Conservation (phyloP, 2,888 invertebrate genomes). For the Sphinx pinastri region DNA sequence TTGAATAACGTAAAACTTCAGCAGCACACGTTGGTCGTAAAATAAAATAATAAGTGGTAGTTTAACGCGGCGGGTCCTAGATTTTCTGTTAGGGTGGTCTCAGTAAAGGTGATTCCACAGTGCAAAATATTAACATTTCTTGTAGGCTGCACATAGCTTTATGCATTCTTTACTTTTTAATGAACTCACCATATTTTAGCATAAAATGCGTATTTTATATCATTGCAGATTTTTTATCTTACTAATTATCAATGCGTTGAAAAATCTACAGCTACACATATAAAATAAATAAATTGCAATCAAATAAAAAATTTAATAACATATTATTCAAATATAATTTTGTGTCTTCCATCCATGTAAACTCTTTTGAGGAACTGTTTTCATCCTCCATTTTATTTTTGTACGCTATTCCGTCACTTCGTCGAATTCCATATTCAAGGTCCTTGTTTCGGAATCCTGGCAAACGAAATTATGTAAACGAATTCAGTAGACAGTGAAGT, state of each 20-base stretch:
- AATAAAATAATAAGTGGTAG: slow-evolving; percentile 57
- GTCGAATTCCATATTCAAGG: background rate
- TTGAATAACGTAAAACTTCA: slow-evolving; percentile 42
- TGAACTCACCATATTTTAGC: too few species aligned
- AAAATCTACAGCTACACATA: too few species aligned
- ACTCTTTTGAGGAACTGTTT: too few species aligned
- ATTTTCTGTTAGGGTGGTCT: slow-evolving; percentile 47
- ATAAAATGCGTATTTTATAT: too few species aligned
- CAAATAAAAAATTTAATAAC: too few species aligned
- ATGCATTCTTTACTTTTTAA: too few species aligned
- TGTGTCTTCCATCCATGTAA: too few species aligned
- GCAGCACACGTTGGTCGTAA: slow-evolving; percentile 46
- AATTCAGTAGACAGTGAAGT: slow-evolving; percentile 24
- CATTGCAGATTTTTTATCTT: too few species aligned
- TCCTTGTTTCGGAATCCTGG: slow-evolving; percentile 18
- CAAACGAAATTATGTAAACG: slow-evolving; percentile 26
- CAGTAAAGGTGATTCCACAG: slow-evolving; percentile 14
- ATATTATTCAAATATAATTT: too few species aligned
- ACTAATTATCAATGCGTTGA: too few species aligned
- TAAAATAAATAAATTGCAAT: too few species aligned
- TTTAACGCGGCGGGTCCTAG: slow-evolving; percentile 37
- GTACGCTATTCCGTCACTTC: slow-evolving; percentile 12
- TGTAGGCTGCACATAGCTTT: background rate
- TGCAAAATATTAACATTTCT: slow-evolving; percentile 25
- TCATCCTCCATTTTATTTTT: background rate